A percentile compares a stretch with the other conserved stretches of the same genome.
These are phyloP conservation scores for Eospalax fontanierii DNA, from an alignment of 2,797 vertebrate genomes.

Conservation along the genomic window DNA sequence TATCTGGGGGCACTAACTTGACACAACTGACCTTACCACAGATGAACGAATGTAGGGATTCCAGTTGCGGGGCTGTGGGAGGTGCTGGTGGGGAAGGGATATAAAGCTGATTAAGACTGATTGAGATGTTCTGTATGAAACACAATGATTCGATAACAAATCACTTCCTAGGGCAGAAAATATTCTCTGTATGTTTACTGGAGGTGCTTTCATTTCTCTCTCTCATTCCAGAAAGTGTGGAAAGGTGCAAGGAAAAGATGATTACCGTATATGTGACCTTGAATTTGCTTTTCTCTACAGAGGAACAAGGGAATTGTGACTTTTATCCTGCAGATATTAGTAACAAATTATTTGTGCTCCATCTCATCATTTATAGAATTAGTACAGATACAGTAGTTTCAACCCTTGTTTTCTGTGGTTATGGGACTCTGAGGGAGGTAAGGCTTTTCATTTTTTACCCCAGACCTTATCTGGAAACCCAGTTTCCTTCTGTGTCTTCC, in stretches of 20 bases:
- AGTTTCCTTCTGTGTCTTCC: neutral
- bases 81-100: no score
- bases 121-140: no score
- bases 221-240: neutral
- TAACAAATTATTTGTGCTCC: conserved; percentile 28
- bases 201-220: neutral
- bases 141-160: no score
- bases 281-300: conserved; percentile 16
- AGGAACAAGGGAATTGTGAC: neutral
- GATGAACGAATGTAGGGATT: no score
- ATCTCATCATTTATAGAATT: conserved; percentile 4
- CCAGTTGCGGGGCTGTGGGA: no score
- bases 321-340: conserved; percentile 20
- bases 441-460: neutral
- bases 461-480: neutral
- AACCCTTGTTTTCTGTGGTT: conserved; percentile 15
- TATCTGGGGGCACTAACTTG: no score
- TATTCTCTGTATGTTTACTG: neutral
- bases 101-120: no score
- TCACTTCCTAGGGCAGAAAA: neutral
- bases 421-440: neutral
- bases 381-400: neutral
- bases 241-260: neutral
- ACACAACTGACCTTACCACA: no score
- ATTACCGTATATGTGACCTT: neutral